Conservation (phyloP, 2,113 vertebrate species). For the Morone chrysops region DNA sequence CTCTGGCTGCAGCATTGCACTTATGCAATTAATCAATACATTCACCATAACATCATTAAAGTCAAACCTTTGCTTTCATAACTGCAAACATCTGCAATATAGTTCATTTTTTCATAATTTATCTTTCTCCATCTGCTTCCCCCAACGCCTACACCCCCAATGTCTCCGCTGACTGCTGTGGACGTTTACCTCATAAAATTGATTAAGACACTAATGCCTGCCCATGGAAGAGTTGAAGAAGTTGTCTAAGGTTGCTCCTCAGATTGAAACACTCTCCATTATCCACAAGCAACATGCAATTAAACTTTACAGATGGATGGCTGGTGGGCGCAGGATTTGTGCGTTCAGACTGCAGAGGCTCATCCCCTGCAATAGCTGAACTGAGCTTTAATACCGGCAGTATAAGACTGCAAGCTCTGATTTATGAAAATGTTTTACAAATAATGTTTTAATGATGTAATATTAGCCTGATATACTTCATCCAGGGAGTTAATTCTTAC, state of each 20-base stretch:
- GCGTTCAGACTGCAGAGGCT: background rate
- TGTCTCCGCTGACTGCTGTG: constrained; percentile 3
- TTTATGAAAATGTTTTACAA: constrained; percentile 36
- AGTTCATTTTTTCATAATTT: constrained; percentile 13
- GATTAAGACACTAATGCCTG: constrained; percentile 51
- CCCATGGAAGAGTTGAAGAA: constrained; percentile 33
- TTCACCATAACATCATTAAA: constrained; percentile 15
- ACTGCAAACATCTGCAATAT: constrained; percentile 29
- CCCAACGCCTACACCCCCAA: background rate
- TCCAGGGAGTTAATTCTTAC: constrained; percentile 22
- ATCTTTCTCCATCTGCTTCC: constrained; percentile 23
- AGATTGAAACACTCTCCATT: constrained; percentile 43
- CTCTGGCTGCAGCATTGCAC: background rate
- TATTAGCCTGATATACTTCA: constrained; percentile 9
- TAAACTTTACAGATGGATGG: constrained; percentile 33
- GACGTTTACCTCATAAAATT: constrained; percentile 36
- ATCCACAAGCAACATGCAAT: constrained; percentile 36
- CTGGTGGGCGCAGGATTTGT: constrained; percentile 31
- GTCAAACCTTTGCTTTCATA: constrained; percentile 12
- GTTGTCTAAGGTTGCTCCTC: constrained; percentile 35
- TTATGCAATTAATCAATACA: background rate
- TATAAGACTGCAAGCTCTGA: background rate
- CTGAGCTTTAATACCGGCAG: background rate
- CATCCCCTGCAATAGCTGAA: background rate
- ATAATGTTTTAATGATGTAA: constrained; percentile 44